Evolutionary conservation across 2,113 vertebrate species (phyloP).

Genomic region (Oryzias celebensis): DNA sequence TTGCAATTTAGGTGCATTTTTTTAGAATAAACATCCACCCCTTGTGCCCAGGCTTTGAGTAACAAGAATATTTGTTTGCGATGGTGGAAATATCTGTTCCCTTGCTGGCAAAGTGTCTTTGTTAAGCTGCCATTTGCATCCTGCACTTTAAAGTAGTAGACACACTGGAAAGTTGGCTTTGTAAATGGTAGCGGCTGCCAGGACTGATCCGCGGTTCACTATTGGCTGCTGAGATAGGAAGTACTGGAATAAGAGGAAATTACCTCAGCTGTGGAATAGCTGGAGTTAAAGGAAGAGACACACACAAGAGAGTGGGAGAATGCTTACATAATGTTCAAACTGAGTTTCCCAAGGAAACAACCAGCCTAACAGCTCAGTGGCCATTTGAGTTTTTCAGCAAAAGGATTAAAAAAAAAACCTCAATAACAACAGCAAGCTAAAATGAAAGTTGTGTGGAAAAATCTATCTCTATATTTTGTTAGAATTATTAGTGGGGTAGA

Average conservation of each 20-base stretch:
- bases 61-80: constrained; percentile 2
- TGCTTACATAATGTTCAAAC: constrained; percentile 39
- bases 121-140: constrained; percentile 57
- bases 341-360: constrained; percentile 37
- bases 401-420: constrained; percentile 13
- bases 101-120: constrained; percentile 35
- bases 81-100: constrained; percentile 35
- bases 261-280: constrained; percentile 58
- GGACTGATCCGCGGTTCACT: constrained; percentile 38
- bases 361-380: constrained; percentile 33
- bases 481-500: constrained; percentile 51
- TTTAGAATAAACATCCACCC: constrained; percentile 14
- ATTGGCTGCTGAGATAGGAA: constrained; percentile 62
- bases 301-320: constrained; percentile 26
- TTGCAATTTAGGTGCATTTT: constrained; percentile 13
- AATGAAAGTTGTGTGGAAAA: constrained; percentile 34
- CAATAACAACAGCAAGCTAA: constrained; percentile 43
- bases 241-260: constrained; percentile 65
- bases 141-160: constrained; percentile 42
- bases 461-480: constrained; percentile 30
- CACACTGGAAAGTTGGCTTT: constrained; percentile 42
- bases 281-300: constrained; percentile 43
- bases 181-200: constrained; percentile 43
- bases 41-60: constrained; percentile 34
- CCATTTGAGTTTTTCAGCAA: constrained; percentile 42